phyloP scores from a whole-genome alignment of 2,888 invertebrate species.

The Rotaria macrura region DNA sequence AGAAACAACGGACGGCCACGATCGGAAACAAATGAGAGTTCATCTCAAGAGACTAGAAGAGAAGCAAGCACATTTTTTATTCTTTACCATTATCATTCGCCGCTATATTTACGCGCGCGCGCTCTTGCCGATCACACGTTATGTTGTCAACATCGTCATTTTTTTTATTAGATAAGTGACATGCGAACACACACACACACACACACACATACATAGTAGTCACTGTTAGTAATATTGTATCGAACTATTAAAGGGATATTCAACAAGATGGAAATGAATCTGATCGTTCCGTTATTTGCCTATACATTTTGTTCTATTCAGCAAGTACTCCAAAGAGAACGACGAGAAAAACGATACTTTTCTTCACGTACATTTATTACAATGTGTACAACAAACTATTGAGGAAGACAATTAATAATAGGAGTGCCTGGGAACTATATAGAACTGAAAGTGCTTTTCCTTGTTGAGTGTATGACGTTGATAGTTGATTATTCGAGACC shows the following conservation, averaged over 20 bases:
- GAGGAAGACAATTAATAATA: background rate
- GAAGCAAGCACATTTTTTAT: constrained; percentile 12
- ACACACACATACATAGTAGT: background rate
- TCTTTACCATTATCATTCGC: background rate
- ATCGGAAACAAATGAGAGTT: constrained; percentile 15
- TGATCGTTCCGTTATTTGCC: background rate
- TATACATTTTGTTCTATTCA: background rate
- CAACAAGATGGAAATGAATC: background rate
- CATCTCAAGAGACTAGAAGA: background rate
- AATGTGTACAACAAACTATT: background rate
- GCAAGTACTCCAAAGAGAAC: background rate
- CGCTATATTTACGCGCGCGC: background rate
- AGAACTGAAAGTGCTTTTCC: background rate
- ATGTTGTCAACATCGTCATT: background rate
- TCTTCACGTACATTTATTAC: background rate
- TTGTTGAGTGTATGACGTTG: background rate
- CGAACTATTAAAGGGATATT: background rate
- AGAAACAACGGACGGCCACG: background rate
- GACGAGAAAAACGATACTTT: background rate
- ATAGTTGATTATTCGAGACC: background rate
- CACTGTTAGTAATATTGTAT: background rate
- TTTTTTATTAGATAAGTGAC: constrained; percentile 8
- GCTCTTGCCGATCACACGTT: background rate
- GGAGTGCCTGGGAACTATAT: background rate
- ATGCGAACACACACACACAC: no score